Evolutionary conservation across 2,797 vertebrate species (phyloP), one percentile per base, ranked within the genome.

Genomic region (Enteromius radiatus): DNA sequence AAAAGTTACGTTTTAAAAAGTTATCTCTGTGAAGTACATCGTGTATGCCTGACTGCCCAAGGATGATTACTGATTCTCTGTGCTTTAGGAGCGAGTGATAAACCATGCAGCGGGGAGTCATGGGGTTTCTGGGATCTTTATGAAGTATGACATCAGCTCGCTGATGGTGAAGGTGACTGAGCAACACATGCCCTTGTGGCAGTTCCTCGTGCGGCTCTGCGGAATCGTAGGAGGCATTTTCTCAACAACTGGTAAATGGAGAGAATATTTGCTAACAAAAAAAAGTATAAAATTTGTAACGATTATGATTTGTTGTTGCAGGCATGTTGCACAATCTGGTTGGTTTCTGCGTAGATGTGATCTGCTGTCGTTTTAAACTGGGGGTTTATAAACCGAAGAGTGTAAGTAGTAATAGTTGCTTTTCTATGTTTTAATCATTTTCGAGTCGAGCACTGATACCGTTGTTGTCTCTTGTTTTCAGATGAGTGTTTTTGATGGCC

Each of bases 141-240:
- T 99, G 97, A 99, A 99, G 81, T 99, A 99, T 0, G 98, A 99
- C 78, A 97, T 99, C 92, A 99, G 96, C 90, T 99, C 98, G 17
- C 94, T 99, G 4, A 99, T 97, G 98, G 97, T 99, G 85, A 98
- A 93, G 0, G 97, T 99, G 86, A 99, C 96, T 0, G 98, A 99
- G 92, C 96, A 99, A 84, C 97, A 99, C 91, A 99, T 99, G 98
- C 98, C 98, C 14, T 93, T 99, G 31, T 99, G 98, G 97, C 96
- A 98, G 93, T 99, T 99, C 89, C 95, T 99, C 5, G 93, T 99
- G 86, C 94, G 98, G 76, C 96, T 99, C 68, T 99, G 98, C 85
- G 98, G 98, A 85, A 99, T 99, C 87, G 76, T 99, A 19, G 98
- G 98, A 86, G 98, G 98, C 84, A 98, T 99, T 90, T 99, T 99